Base-by-base conservation (phyloP, 2,797 vertebrate species). In the Pangasius larnaudii region DNA sequence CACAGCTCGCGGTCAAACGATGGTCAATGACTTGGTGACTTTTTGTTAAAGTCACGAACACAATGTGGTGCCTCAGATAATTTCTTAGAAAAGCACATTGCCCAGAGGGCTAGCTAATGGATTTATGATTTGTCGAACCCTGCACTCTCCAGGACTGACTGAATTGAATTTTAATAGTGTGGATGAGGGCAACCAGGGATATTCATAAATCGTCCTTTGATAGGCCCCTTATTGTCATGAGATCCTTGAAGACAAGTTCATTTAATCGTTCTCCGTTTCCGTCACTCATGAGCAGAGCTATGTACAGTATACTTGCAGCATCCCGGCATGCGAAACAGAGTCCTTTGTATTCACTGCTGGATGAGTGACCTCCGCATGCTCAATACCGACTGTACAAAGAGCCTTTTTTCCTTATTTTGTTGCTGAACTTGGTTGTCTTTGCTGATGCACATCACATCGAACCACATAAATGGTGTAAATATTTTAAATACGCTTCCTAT, bases 341-440 rank as follows among this genome's bases (percentile, higher is more conserved):
- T 49, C 59, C 16, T 83, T 65, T 83, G 59, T 65, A 11, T 65
- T 61, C 6, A 9, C 36, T 27, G 79, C 58, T 42, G 33, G 42
- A n/a, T 46, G 14, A n/a, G 22, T 63, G 79, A 83, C 61, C 81
- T 33, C 42, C 61, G 33, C 80, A 63, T 49, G 39, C 80, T 82
- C 3, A 49, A n/a, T 22, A 49, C 33, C 0, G 1, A 27, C 79
- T 83, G 80, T 30, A 63, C 79, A 59, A n/a, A 42, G 58, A 58
- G 9, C 1, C 9, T 5, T 33, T 30, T 75, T 49, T 53, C 0
- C 10, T 56, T 2, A 58, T 36, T 5, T 59, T 58, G 3, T 36
- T 58, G 53, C 9, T 58, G 22, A 24, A 81, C 36, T 27, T 65
- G 59, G 36, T 3, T 7, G 27, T 9, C 58, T 61, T 80, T 59